Conservation (phyloP, 2,888 invertebrate species). For the Dicroscelio sp. region DNA sequence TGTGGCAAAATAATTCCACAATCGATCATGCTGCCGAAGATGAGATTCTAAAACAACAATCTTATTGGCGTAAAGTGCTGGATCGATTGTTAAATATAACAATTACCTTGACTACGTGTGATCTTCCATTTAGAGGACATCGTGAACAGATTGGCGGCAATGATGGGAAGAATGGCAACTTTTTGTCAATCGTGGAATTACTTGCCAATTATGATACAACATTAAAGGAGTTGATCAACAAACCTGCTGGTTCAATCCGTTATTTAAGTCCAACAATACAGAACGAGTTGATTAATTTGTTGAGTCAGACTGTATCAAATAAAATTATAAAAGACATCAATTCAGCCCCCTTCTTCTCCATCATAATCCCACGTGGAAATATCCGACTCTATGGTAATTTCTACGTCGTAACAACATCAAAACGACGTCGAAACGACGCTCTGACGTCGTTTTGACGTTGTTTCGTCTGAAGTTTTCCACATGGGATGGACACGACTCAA, state of each 20-base stretch:
- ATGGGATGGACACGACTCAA: slow-evolving; percentile 64
- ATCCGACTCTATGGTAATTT: too few relatives aligned
- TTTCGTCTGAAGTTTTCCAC: too few relatives aligned
- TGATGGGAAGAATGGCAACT: slow-evolving; percentile 77
- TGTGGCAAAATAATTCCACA: slow-evolving; percentile 71
- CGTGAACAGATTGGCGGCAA: slow-evolving; percentile 45
- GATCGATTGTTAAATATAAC: slow-evolving; percentile 77
- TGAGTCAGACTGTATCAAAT: slow-evolving; percentile 25
- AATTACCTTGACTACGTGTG: slow-evolving; percentile 73
- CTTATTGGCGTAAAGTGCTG: slow-evolving; percentile 77
- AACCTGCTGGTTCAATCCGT: slow-evolving; percentile 68
- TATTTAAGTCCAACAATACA: slow-evolving; percentile 82
- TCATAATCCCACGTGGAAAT: too few relatives aligned
- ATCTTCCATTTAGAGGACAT: slow-evolving; percentile 80
- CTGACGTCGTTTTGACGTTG: too few relatives aligned
- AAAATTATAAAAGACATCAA: slow-evolving; percentile 62
- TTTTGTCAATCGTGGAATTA: slow-evolving; percentile 80
- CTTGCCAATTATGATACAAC: slow-evolving; percentile 78
- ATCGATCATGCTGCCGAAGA: slow-evolving; percentile 69
- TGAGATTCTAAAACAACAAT: slow-evolving; percentile 67
- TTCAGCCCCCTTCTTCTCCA: slow-evolving; percentile 42
- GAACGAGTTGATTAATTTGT: slow-evolving; percentile 71
- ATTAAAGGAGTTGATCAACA: slow-evolving; percentile 71
- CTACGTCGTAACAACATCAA: too few relatives aligned
- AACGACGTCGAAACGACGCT: too few relatives aligned